Evolutionary conservation across 2,888 invertebrate genomes (phyloP).

Genomic region (Hermodice carunculata): DNA sequence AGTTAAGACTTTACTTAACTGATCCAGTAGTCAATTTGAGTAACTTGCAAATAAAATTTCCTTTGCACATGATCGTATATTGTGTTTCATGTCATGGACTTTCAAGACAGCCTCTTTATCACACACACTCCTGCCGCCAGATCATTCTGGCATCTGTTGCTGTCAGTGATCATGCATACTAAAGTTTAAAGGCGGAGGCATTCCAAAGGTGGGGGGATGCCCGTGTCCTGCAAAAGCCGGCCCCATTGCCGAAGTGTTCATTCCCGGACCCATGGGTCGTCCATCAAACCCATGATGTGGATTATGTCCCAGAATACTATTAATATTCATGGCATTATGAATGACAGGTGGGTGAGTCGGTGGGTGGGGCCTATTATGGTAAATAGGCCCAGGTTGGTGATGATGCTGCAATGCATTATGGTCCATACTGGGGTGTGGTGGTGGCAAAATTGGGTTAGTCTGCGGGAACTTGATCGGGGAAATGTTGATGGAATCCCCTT

Average conservation of each 20-base stretch:
- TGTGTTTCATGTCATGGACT: no score
- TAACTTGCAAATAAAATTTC: no score
- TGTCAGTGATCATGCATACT: conserved; percentile 61
- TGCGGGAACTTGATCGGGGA: conserved; percentile 68
- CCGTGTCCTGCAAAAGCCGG: conserved; percentile 63
- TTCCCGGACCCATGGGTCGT: conserved; percentile 50
- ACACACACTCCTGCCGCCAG: no score
- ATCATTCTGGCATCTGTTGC: no score
- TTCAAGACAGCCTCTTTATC: no score
- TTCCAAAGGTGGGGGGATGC: conserved; percentile 60
- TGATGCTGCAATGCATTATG: conserved; percentile 46
- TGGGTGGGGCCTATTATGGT: conserved; percentile 61
- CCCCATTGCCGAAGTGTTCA: conserved; percentile 59
- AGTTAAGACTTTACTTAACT: no score
- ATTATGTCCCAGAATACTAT: conserved; percentile 66
- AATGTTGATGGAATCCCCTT: conserved; percentile 59
- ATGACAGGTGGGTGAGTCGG: conserved; percentile 51
- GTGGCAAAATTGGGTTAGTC: conserved; percentile 55
- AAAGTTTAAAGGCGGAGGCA: conserved; percentile 68
- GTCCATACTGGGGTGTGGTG: conserved; percentile 56
- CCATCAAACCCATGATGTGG: conserved; percentile 67
- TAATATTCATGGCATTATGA: conserved; percentile 65
- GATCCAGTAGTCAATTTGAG: no score
- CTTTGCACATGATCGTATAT: no score
- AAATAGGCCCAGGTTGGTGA: conserved; percentile 34